phyloP scores from a whole-genome alignment of 1,140 invertebrate genomes.

The Homarus americanus region DNA sequence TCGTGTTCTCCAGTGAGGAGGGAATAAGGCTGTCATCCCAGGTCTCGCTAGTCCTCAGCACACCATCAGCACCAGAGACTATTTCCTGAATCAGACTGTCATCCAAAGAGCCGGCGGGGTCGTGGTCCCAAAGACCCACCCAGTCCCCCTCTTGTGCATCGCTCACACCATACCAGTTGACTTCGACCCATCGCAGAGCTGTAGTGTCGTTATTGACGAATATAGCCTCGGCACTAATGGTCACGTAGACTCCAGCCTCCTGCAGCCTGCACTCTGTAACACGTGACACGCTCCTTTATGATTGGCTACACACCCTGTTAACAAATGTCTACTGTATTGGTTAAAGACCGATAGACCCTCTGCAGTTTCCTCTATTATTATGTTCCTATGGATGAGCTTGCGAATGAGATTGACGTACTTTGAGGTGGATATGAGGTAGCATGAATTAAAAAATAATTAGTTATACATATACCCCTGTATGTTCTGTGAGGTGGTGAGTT shows the following conservation, averaged over 20 bases:
- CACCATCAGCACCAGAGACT: conserved; percentile 50
- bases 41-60: conserved; percentile 43
- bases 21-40: conserved; percentile 71
- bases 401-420: too few species aligned
- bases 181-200: conserved; percentile 72
- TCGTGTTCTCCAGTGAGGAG: conserved; percentile 27
- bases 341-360: not conserved
- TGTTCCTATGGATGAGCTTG: too few species aligned
- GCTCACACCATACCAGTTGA: conserved; percentile 74
- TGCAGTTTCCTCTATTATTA: not conserved
- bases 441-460: too few species aligned
- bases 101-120: conserved; percentile 41
- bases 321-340: not conserved
- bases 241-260: conserved; percentile 50
- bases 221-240: conserved; percentile 52
- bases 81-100: conserved; percentile 25
- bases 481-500: too few species aligned
- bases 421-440: too few species aligned
- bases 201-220: conserved; percentile 36
- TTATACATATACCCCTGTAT: too few species aligned
- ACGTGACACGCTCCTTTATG: not conserved
- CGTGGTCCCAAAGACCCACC: conserved; percentile 71
- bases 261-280: conserved; percentile 57
- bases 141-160: conserved; percentile 55
- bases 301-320: not conserved